phyloP scores from a whole-genome alignment of 1,140 invertebrate species.

The Drosophila pseudoananassae region DNA sequence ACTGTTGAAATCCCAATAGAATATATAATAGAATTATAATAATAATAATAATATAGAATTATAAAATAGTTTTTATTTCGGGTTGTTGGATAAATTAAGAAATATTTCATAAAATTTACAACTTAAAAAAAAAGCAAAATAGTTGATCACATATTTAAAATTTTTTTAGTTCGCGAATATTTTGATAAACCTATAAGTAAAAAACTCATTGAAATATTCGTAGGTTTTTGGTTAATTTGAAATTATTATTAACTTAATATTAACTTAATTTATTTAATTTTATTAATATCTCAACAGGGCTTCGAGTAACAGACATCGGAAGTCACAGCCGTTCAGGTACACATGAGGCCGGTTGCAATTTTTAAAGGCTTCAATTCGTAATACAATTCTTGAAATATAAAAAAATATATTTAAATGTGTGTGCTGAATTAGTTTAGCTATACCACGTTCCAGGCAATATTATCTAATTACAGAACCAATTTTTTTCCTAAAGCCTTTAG shows the following conservation, averaged over 20 bases:
- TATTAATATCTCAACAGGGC: constrained; percentile 87
- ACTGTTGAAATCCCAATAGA: too few species aligned
- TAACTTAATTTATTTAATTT: constrained; percentile 1
- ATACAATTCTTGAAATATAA: constrained; percentile 38
- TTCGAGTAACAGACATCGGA: constrained; percentile 97
- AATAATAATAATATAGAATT: too few species aligned
- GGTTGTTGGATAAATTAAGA: too few species aligned
- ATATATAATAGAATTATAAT: too few species aligned
- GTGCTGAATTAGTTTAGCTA: constrained; percentile 6
- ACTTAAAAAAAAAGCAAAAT: too few species aligned
- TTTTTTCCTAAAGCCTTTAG: not conserved
- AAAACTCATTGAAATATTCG: too few species aligned
- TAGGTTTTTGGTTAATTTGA: too few species aligned
- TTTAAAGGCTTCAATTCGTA: constrained; percentile 60
- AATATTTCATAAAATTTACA: too few species aligned
- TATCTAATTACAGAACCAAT: constrained; percentile 7
- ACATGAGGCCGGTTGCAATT: constrained; percentile 88
- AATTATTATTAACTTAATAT: not conserved
- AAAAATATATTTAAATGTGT: constrained; percentile 41
- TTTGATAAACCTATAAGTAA: too few species aligned
- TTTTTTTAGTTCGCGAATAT: too few species aligned
- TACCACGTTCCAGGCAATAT: constrained; percentile 6
- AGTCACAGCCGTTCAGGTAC: constrained; percentile 96
- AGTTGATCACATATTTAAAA: too few species aligned
- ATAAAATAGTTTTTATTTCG: too few species aligned